Evolutionary conservation across 2,797 vertebrate genomes (phyloP).

Genomic region (Gadopsis bispinosus): DNA sequence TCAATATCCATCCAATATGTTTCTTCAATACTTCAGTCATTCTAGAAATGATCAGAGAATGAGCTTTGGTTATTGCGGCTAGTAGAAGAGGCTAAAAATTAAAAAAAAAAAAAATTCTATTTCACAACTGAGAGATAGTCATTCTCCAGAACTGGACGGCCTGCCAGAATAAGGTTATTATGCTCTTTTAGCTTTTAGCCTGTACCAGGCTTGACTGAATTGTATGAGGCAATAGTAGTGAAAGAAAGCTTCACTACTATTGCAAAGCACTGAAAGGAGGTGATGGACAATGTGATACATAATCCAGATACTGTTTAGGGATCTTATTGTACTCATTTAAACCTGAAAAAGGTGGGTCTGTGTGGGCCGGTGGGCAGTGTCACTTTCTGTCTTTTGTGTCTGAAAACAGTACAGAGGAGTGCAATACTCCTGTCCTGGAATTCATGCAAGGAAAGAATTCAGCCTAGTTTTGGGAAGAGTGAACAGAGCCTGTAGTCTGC

Average conservation of each 20-base stretch:
- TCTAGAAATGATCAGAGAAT: too few relatives aligned
- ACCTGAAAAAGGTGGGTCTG: background rate
- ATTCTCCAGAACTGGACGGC: too few relatives aligned
- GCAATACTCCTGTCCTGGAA: background rate
- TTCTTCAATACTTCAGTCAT: background rate
- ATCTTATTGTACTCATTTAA: background rate
- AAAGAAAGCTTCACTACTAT: background rate
- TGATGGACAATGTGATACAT: background rate
- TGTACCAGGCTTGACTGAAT: background rate
- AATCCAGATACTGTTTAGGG: background rate
- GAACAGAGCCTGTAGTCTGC: background rate
- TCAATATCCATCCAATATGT: background rate
- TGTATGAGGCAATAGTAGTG: background rate
- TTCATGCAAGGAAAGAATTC: background rate
- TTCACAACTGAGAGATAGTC: background rate
- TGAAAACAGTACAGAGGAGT: background rate
- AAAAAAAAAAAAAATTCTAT: background rate
- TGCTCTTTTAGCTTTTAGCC: too few relatives aligned
- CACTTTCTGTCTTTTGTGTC: conserved; percentile 14
- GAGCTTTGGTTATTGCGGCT: background rate
- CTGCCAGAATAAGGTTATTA: too few relatives aligned
- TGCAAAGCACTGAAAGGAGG: background rate
- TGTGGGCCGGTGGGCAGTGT: background rate
- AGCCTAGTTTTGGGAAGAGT: too few relatives aligned
- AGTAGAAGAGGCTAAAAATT: background rate